phyloP scores from a whole-genome alignment of 2,113 vertebrate genomes.

The Phrynosoma platyrhinos region DNA sequence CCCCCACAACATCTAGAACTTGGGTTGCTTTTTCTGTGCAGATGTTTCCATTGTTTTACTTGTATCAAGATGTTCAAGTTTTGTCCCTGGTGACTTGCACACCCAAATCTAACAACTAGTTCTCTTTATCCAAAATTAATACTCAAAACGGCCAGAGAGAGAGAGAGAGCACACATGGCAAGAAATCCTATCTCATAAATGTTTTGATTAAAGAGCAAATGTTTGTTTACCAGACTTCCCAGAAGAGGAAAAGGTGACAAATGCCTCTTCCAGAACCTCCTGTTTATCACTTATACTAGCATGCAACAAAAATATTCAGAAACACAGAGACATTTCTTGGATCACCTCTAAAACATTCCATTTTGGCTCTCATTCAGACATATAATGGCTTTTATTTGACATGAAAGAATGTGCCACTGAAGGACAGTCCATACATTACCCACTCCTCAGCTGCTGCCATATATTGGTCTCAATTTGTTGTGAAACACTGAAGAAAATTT shows the following conservation, averaged over 20 bases:
- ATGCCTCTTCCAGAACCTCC: constrained; percentile 35
- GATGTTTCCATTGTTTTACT: constrained; percentile 42
- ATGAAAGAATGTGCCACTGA: constrained; percentile 24
- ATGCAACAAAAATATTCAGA: neutral
- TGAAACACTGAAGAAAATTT: too few relatives aligned
- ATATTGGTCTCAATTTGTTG: neutral
- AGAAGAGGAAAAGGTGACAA: constrained; percentile 46
- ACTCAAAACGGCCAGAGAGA: constrained; percentile 33
- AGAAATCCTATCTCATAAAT: constrained; percentile 38
- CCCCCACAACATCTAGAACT: neutral
- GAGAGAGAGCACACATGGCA: constrained; percentile 32
- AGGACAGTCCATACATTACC: neutral
- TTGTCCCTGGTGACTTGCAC: constrained; percentile 9
- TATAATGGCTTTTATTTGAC: constrained; percentile 39
- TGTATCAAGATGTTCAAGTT: constrained; percentile 15
- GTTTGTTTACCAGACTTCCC: constrained; percentile 49
- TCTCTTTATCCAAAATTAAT: constrained; percentile 46
- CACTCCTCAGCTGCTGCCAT: neutral
- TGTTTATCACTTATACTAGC: constrained; percentile 33
- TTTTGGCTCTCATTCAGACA: constrained; percentile 51
- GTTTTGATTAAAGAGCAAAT: constrained; percentile 43
- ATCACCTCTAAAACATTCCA: fast-evolving
- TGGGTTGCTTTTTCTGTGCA: neutral
- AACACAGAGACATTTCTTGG: constrained; percentile 28
- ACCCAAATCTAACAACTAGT: fast-evolving